Percentiles rank a stretch among this genome's conserved stretches.
These are phyloP conservation scores for Talpa occidentalis DNA, from an alignment of 2,113 vertebrate genomes.

Conservation along the genomic window DNA sequence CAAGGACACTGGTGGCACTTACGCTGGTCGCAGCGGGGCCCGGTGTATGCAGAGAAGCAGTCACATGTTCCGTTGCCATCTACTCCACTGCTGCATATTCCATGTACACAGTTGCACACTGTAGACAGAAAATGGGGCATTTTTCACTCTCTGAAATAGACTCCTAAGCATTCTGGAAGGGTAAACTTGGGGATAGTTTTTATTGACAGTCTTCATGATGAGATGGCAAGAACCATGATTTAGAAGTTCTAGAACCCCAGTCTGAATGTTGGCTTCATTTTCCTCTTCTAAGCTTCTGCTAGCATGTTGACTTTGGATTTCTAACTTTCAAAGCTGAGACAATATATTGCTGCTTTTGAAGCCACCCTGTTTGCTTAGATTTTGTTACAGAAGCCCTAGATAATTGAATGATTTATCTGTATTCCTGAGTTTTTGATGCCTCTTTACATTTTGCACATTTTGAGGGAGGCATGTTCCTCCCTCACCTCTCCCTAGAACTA, in stretches of 20 bases:
- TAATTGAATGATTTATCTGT: neutral
- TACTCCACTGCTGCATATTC: conserved; percentile 89
- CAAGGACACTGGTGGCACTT: conserved; percentile 66
- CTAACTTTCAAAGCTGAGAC: neutral
- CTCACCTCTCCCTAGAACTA: neutral
- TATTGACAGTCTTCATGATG: neutral
- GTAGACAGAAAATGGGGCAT: neutral
- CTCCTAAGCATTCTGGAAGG: neutral
- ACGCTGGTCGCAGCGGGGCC: conserved; percentile 91
- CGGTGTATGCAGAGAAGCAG: conserved; percentile 93
- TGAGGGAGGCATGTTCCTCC: neutral
- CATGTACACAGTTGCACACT: conserved; percentile 94
- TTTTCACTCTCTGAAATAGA: neutral
- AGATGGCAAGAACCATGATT: neutral
- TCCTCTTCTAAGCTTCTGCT: neutral
- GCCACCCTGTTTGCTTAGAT: neutral
- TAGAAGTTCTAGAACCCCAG: neutral
- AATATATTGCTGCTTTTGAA: neutral
- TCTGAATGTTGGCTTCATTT: neutral
- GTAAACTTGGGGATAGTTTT: neutral
- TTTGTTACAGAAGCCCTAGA: neutral
- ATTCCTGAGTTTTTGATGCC: neutral
- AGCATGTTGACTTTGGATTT: neutral
- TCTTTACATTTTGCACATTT: neutral
- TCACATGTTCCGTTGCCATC: conserved; percentile 89